Percentiles rank a stretch among this genome's conserved stretches.
Evolutionary conservation across 1,140 invertebrate genomes (phyloP).

Genomic region (Drosophila hydei): DNA sequence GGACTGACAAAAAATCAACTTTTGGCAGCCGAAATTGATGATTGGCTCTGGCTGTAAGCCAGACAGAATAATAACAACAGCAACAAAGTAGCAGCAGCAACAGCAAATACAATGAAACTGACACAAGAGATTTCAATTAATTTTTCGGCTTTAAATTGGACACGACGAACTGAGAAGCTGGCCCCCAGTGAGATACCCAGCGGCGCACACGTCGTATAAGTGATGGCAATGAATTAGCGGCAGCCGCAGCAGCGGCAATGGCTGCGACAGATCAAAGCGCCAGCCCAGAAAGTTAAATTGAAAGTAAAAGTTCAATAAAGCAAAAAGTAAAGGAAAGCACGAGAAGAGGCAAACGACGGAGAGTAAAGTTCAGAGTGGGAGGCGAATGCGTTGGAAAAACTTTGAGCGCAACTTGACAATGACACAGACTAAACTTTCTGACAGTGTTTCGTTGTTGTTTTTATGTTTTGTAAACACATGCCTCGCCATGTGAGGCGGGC

Average conservation of each 20-base stretch:
- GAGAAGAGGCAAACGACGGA: neutral
- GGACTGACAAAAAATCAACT: conserved; percentile 38
- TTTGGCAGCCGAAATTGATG: conserved; percentile 67
- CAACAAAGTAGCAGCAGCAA: conserved; percentile 3
- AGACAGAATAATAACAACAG: conserved; percentile 4
- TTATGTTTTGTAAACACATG: conserved; percentile 75
- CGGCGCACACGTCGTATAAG: conserved; percentile 65
- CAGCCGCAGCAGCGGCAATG: conserved; percentile 19
- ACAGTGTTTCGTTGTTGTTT: conserved; percentile 57
- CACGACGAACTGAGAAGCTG: conserved; percentile 14
- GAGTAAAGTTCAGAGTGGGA: neutral
- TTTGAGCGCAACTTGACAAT: conserved; percentile 72
- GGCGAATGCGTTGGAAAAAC: conserved; percentile 42
- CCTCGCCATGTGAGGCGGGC: conserved; percentile 57
- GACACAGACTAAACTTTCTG: conserved; percentile 72
- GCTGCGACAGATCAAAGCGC: conserved; percentile 39
- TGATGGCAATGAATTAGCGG: conserved; percentile 69
- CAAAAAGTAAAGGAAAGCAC: conserved; percentile 61
- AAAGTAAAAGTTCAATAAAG: conserved; percentile 81
- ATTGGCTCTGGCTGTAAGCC: conserved; percentile 55
- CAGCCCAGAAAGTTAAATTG: conserved; percentile 75
- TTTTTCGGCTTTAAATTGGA: conserved; percentile 64
- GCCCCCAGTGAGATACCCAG: conserved; percentile 20
- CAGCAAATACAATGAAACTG: conserved; percentile 21
- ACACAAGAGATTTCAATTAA: conserved; percentile 75